Evolutionary conservation across 1,140 invertebrate genomes (phyloP), one percentile per base, ranked within the genome.

Genomic region (Bathynomus jamesi): DNA sequence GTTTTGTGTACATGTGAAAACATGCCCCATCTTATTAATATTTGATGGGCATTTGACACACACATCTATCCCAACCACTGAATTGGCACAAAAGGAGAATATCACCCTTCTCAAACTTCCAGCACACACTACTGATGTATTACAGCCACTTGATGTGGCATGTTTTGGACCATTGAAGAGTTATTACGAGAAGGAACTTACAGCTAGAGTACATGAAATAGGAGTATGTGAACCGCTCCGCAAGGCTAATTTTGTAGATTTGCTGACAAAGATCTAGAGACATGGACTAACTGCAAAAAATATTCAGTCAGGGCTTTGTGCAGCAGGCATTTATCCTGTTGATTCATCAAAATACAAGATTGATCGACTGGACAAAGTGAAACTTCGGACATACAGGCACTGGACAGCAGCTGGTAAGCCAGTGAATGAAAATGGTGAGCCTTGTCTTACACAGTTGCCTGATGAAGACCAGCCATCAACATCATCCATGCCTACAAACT

Each of bases 101-200:
- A n/a, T n/a, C n/a, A n/a, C n/a, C n/a, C n/a, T n/a, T n/a, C n/a
- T n/a, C n/a, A n/a, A n/a, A n/a, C n/a, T n/a, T n/a, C n/a, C n/a
- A n/a, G n/a, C n/a, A n/a, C n/a, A n/a, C n/a, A n/a, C n/a, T n/a
- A n/a, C n/a, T n/a, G n/a, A n/a, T n/a, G n/a, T n/a, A n/a, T 31
- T 70, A 24, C 70, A 71, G 32, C 70, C 70, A 11, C 28, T 71
- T 1, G 70, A 71, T 65, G 70, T 71, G 32, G 31, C 70, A 30
- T 71, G 70, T 46, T 71, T 71, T 28, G 29, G 8, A 17, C 70
- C 63, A 60, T 62, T 71, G 32, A 71, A 71, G 32, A 66, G 7
- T 24, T 28, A 71, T 63, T 24, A 65, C 32, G n/a, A 71, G 29
- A 53, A 28, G 5, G 24, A 65, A 5, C 32, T 21, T 17, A 3